A percentile compares a stretch with the other conserved stretches of the same genome.
Conservation (phyloP, 2,113 vertebrate genomes). For the Nansenia antarctica region DNA sequence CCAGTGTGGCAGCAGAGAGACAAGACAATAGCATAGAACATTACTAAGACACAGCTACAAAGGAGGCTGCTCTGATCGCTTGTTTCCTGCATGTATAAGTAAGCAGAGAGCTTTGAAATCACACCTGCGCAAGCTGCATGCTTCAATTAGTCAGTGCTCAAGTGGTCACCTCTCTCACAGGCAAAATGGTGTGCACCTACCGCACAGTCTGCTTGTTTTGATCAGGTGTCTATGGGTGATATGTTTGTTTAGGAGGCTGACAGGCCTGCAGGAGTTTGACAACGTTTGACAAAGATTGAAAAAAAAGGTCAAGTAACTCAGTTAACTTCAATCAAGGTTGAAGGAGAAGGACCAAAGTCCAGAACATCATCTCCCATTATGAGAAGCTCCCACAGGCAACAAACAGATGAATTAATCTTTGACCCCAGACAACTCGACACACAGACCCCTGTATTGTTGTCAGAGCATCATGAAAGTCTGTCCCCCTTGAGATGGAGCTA, state of each 20-base stretch:
- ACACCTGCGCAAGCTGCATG: conserved; percentile 44
- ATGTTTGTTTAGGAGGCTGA: no score
- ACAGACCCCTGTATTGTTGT: conserved; percentile 13
- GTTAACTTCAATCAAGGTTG: no score
- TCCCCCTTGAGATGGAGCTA: conserved; percentile 23
- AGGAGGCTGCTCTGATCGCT: neutral
- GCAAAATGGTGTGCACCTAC: neutral
- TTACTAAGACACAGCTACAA: conserved; percentile 23
- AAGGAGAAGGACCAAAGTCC: no score
- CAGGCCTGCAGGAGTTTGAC: no score
- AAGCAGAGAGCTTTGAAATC: conserved; percentile 41
- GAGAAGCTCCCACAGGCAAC: neutral
- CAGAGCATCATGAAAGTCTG: conserved; percentile 42
- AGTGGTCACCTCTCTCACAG: neutral
- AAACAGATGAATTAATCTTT: neutral
- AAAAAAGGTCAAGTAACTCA: no score
- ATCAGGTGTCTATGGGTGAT: no score
- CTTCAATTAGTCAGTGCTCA: no score
- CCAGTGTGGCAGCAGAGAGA: neutral
- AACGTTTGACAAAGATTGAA: no score
- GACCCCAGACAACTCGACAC: conserved; percentile 8
- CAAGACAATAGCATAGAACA: conserved; percentile 7
- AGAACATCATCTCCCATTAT: no score
- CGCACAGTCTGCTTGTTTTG: no score
- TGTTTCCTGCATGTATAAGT: conserved; percentile 50